phyloP scores from a whole-genome alignment of 1,140 invertebrate species.

The Branchinecta lynchi region DNA sequence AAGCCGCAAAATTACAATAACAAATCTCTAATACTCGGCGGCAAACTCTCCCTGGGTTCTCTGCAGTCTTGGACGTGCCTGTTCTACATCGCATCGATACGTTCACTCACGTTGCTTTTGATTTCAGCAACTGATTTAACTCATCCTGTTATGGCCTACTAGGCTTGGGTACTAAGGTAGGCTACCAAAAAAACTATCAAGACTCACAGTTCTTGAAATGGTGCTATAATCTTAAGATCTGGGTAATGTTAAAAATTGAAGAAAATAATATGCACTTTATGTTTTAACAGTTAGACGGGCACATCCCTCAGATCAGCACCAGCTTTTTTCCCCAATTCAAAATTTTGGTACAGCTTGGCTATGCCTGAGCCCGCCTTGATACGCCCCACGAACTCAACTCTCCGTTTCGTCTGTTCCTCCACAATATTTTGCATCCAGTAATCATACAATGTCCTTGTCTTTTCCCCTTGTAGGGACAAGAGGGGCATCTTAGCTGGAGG shows the following conservation, averaged over 20 bases:
- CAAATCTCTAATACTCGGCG: too few species aligned
- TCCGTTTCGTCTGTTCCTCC: constrained; percentile 31
- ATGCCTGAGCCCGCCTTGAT: constrained; percentile 42
- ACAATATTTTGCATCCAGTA: constrained; percentile 38
- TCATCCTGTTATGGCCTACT: too few species aligned
- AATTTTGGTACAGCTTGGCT: constrained; percentile 60
- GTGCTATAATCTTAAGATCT: neutral
- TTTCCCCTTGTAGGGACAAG: constrained; percentile 26
- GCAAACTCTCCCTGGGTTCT: too few species aligned
- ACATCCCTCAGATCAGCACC: neutral
- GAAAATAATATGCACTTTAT: neutral
- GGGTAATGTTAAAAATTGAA: neutral
- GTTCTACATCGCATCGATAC: too few species aligned
- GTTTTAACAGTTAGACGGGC: neutral
- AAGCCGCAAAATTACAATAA: too few species aligned
- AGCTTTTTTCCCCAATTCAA: constrained; percentile 27
- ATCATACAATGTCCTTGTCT: constrained; percentile 44
- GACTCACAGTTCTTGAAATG: neutral
- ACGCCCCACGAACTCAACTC: constrained; percentile 59
- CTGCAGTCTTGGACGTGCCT: too few species aligned
- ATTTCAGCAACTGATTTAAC: too few species aligned
- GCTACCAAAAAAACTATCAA: neutral
- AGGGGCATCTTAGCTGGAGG: constrained; percentile 32
- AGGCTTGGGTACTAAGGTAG: neutral
- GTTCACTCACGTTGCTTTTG: too few species aligned